A percentile compares a stretch with the other conserved stretches of the same genome.
These are phyloP conservation scores for Lasioglossum figueresi DNA, from an alignment of 2,888 invertebrate genomes.

Conservation along the genomic window DNA sequence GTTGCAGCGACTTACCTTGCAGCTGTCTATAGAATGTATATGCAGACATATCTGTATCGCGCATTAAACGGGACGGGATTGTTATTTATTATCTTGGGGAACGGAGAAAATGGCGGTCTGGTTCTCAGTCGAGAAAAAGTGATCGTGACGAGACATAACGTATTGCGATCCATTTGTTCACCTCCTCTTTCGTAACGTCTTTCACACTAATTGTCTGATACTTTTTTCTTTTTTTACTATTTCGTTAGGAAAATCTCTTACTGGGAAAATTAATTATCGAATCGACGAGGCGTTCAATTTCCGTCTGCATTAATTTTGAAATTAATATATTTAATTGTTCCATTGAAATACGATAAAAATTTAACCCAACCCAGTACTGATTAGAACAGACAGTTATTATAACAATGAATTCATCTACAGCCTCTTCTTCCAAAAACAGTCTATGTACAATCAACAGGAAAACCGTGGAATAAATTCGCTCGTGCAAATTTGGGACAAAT, in stretches of 20 bases:
- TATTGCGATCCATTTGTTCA: background rate
- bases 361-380: too few relatives aligned
- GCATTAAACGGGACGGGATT: background rate
- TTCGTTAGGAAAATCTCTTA: too few relatives aligned
- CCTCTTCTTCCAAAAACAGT: background rate
- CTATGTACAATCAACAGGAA: background rate
- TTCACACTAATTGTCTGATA: background rate
- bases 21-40: slow-evolving; percentile 14
- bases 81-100: slow-evolving; percentile 31
- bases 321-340: too few relatives aligned
- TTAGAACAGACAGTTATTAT: too few relatives aligned
- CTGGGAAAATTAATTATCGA: background rate
- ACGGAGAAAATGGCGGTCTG: background rate
- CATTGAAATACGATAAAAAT: too few relatives aligned
- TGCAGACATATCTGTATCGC: slow-evolving; percentile 11
- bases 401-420: too few relatives aligned
- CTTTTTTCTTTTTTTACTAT: background rate
- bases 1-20: slow-evolving; percentile 51
- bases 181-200: background rate
- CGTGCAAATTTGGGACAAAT: background rate
- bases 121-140: slow-evolving; percentile 12
- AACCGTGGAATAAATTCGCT: background rate
- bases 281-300: background rate
- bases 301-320: background rate
- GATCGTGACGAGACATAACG: background rate